phyloP scores from a whole-genome alignment of 2,113 vertebrate species.

The Odocoileus virginianus region DNA sequence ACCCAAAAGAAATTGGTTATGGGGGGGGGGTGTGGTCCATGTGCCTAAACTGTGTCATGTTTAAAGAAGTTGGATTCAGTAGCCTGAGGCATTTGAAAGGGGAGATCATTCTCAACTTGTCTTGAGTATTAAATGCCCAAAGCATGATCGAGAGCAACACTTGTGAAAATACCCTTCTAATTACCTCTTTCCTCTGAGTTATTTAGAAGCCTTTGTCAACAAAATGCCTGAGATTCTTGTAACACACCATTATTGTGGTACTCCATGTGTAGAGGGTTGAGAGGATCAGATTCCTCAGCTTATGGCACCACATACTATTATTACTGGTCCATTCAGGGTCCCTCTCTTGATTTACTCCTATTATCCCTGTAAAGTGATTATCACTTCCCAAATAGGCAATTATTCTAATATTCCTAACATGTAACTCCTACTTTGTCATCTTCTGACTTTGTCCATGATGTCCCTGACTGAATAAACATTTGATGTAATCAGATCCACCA shows the following conservation, averaged over 20 bases:
- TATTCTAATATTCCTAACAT: neutral
- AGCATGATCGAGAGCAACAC: neutral
- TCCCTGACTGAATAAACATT: neutral
- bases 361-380: neutral
- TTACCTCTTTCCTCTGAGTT: neutral
- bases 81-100: neutral
- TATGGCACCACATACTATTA: neutral
- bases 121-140: neutral
- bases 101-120: neutral
- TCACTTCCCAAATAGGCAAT: neutral
- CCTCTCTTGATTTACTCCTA: neutral
- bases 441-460: neutral
- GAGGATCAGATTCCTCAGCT: neutral
- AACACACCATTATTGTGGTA: neutral
- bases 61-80: neutral
- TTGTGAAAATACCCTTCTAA: neutral
- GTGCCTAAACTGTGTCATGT: neutral
- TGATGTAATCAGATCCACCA: neutral
- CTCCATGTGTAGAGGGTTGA: neutral
- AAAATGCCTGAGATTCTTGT: neutral
- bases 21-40: too few species aligned
- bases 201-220: neutral
- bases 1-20: neutral
- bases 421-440: neutral
- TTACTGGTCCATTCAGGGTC: neutral